A percentile compares a stretch with the other conserved stretches of the same genome.
phyloP scores from a whole-genome alignment of 2,888 invertebrate genomes.

The Cataglyphis albicans region DNA sequence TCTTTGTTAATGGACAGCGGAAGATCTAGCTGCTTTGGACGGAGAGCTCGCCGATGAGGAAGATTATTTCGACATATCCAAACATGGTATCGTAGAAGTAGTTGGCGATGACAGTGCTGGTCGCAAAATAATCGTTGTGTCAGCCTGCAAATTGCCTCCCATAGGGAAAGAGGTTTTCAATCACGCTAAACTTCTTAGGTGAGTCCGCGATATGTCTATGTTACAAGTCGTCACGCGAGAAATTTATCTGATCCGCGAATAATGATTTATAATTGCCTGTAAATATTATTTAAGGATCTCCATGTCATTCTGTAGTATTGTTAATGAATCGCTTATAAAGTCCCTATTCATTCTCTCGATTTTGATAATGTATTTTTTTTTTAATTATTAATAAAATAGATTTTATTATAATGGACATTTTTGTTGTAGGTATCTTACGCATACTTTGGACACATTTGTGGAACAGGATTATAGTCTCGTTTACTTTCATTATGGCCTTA shows the following conservation, averaged over 20 bases:
- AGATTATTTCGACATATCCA: constrained; percentile 90
- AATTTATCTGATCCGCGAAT: neutral
- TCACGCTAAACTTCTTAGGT: constrained; percentile 92
- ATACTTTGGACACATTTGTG: constrained; percentile 98
- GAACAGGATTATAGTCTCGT: constrained; percentile 99
- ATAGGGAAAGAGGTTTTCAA: constrained; percentile 90
- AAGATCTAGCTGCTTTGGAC: constrained; percentile 84
- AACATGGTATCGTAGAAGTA: constrained; percentile 93
- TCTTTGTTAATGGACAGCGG: constrained; percentile 76
- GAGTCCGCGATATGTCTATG: constrained; percentile 56
- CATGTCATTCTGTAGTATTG: neutral
- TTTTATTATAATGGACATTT: neutral
- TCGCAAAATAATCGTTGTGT: constrained; percentile 97
- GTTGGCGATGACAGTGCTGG: constrained; percentile 94
- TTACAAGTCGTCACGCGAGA: neutral
- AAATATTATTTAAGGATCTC: constrained; percentile 1
- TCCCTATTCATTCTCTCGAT: neutral
- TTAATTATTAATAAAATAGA: constrained; percentile 23
- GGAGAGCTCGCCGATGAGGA: constrained; percentile 86
- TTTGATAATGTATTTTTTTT: constrained; percentile 6
- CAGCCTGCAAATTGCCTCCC: constrained; percentile 93
- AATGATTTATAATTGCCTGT: constrained; percentile 17
- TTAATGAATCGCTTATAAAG: neutral
- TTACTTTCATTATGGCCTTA: constrained; percentile 98
- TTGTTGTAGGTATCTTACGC: constrained; percentile 93